Base-by-base conservation (phyloP, 1,140 invertebrate species). In the Neodiprion fabricii region DNA sequence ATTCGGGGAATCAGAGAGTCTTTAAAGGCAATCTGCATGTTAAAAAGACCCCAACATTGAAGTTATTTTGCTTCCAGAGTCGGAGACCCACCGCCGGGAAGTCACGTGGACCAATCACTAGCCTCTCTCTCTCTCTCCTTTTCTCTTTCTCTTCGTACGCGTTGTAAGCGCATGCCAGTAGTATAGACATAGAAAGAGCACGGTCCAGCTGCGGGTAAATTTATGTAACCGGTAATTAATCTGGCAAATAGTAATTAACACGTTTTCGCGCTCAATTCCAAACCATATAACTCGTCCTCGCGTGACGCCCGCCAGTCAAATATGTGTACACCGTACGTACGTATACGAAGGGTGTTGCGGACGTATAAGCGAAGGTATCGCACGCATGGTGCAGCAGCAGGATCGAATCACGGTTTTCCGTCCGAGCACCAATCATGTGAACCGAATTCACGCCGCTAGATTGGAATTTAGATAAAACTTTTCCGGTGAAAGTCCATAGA, bases 11-110 rank as follows among this genome's bases (percentile, higher is more conserved):
- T 79, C 84, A 79, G 81, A 81, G 86, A 85, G 79, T 85, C 81
- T 83, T 85, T 82, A 84, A 80, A 80, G 79, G 82, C 84, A 87
- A 87, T 88, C 84, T 87, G 85, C 87, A 88, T 87, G 84, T 86
- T 88, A 86, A 88, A 84, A 87, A 86, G 83, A 81, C 82, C 82
- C 86, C 86, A 87, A 87, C 87, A 81, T 83, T 83, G 28, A 5
- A 40, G 28, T 86, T 86, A 61, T 61, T 61, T 61, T 61, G n/a
- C 53, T 61, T 17, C 53, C 4, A 61, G n/a, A 9, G 53, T 9
- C 28, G 5, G 28, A 40, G 81, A 79, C 85, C 86, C 85, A 83
- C 81, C 80, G 79, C 76, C 79, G 76, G 75, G 48, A 72, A 61
- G 53, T 77, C 65, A 72, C 17, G 75, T 72, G 74, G 75, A 69